A percentile compares a stretch with the other conserved stretches of the same genome.
phyloP scores from a whole-genome alignment of 92 coral and sea anemone genomes.

The Montipora capitata region DNA sequence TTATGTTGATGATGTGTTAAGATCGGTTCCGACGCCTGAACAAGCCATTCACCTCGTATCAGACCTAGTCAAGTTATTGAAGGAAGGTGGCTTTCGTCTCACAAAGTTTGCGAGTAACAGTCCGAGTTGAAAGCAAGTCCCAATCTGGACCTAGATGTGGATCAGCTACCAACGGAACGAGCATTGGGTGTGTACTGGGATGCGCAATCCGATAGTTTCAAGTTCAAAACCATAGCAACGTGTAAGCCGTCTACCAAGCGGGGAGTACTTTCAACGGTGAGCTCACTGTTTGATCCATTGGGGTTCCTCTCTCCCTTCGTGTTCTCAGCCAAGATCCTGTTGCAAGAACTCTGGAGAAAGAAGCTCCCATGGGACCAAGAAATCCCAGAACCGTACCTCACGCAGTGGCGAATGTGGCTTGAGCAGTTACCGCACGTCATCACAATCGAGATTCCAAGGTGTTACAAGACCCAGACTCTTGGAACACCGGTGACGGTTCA shows the following conservation, averaged over 20 bases:
- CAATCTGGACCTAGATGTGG: slow-evolving; percentile 59
- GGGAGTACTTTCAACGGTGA: slow-evolving; percentile 59
- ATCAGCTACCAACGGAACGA: slow-evolving; percentile 69
- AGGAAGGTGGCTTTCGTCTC: slow-evolving; percentile 79
- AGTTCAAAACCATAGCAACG: slow-evolving; percentile 42
- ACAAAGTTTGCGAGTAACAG: slow-evolving; percentile 78
- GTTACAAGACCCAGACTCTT: slow-evolving; percentile 38
- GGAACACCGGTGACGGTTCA: slow-evolving; percentile 8
- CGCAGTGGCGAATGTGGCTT: slow-evolving; percentile 57
- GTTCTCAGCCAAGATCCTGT: slow-evolving; percentile 60
- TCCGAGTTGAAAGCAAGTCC: slow-evolving; percentile 61
- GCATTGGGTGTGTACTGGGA: slow-evolving; percentile 73
- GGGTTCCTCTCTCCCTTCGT: slow-evolving; percentile 68
- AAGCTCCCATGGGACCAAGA: slow-evolving; percentile 65
- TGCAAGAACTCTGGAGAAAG: slow-evolving; percentile 64
- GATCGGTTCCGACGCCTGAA: slow-evolving; percentile 31
- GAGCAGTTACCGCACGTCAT: slow-evolving; percentile 56
- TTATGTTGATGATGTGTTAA: slow-evolving; percentile 74
- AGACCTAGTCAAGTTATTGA: slow-evolving; percentile 40
- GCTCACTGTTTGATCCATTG: slow-evolving; percentile 67
- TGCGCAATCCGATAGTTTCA: slow-evolving; percentile 70
- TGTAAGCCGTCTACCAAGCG: slow-evolving; percentile 61
- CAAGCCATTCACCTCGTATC: slow-evolving; percentile 41
- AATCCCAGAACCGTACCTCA: slow-evolving; percentile 46
- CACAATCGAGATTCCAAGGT: slow-evolving; percentile 28